Evolutionary conservation across 2,797 vertebrate genomes (phyloP).

Genomic region (Poeciliopsis paucimaculata): DNA sequence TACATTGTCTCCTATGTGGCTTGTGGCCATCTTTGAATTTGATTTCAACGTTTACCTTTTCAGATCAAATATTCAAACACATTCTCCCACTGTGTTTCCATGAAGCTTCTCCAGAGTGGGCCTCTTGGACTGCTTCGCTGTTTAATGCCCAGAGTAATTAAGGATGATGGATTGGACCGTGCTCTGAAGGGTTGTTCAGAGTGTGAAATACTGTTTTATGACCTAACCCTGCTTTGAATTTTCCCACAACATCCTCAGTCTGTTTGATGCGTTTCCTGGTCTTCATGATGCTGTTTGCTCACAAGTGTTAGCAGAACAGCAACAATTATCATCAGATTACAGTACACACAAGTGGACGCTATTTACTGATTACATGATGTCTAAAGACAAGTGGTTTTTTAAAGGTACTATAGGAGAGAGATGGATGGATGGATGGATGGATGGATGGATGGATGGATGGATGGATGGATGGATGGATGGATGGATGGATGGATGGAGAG

Average conservation of each 20-base stretch:
- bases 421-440: too few relatives aligned
- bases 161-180: neutral
- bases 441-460: too few relatives aligned
- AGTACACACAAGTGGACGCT: too few relatives aligned
- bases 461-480: too few relatives aligned
- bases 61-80: neutral
- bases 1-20: neutral
- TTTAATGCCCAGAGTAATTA: neutral
- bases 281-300: neutral
- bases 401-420: neutral
- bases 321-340: too few relatives aligned
- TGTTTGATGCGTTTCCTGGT: neutral
- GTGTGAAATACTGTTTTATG: neutral
- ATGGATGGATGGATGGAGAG: too few relatives aligned
- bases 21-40: neutral
- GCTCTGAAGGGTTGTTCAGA: neutral
- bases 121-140: neutral
- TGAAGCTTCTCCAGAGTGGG: neutral
- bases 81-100: neutral
- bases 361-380: neutral
- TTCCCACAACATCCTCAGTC: neutral
- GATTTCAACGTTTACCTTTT: neutral
- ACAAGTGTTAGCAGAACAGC: neutral
- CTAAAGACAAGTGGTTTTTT: neutral
- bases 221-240: neutral